Evolutionary conservation across 2,888 invertebrate genomes (phyloP), one percentile per base, ranked within the genome.

Genomic region (Nemoura dubitans): DNA sequence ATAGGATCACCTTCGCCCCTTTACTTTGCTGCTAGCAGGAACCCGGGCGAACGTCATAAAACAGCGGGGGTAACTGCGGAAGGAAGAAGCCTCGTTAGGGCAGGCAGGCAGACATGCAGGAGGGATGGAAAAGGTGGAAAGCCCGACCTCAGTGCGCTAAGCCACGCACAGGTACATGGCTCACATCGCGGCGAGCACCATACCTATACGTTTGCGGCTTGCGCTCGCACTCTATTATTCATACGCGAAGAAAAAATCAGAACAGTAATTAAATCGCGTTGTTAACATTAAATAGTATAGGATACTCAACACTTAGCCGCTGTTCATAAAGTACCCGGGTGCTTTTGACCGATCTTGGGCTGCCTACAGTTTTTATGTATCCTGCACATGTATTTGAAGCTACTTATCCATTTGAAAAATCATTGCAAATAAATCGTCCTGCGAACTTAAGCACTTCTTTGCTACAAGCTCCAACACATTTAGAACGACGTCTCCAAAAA

Each of bases 1-100:
- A 83, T 83, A 83, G 83, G 83, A 83, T 83, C 43, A 83, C 83
- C 83, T 42, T 83, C n/a, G 83, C 83, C 83, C 83, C 83, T 83
- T 30, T 59, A 59, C 59, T 81, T 36, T 81, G 30, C 28, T 81
- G 14, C 81, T 3, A 81, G 29, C 81, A 81, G 29, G 81, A 81
- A 81, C 29, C 3, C 30, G 14, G n/a, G 59, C 36, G 21, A 59
- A 59, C 21, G 59, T 21, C 59, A 59, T 59, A 59, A 59, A 59
- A 59, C 59, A 59, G 59, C 59, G 59, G 59, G n/a, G 59, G 16
- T 59, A 21, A 14, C 59, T 59, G 21, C 59, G 59, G 59, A 59
- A 59, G 59, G 59, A 59, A 59, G 59, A 59, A 59, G 59, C 59
- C 59, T 59, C 59, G 59, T 59, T 59, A 59, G 59, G 59, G 21